These are phyloP conservation scores for Myotis lucifugus DNA, from an alignment of 2,113 vertebrate species.

Conservation along the genomic window DNA sequence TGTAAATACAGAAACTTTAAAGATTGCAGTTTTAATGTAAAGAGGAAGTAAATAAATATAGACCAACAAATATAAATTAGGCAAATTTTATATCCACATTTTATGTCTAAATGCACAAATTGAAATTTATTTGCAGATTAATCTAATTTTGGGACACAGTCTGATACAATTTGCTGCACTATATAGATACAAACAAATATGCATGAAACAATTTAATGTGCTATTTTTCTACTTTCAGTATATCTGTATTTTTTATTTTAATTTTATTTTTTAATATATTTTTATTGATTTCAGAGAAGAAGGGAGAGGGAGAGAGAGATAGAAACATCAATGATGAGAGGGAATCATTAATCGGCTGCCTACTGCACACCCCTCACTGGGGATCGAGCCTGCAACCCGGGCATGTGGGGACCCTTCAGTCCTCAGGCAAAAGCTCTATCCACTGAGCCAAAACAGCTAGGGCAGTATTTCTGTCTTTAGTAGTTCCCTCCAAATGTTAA, in stretches of 20 bases:
- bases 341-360: too few species aligned
- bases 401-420: too few species aligned
- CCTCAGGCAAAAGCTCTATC: too few species aligned
- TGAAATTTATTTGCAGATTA: not conserved
- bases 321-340: too few species aligned
- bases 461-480: conserved; percentile 63
- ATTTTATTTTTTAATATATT: too few species aligned
- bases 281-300: too few species aligned
- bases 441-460: too few species aligned
- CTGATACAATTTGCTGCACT: conserved; percentile 57
- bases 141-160: conserved; percentile 46
- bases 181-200: conserved; percentile 44
- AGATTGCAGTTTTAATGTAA: conserved; percentile 16
- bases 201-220: conserved; percentile 58
- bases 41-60: conserved; percentile 24
- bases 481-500: conserved; percentile 73
- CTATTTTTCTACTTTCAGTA: conserved; percentile 71
- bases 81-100: not conserved
- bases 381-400: too few species aligned
- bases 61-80: conserved; percentile 7
- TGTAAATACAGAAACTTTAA: conserved; percentile 49
- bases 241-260: conserved; percentile 48
- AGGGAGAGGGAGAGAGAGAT: too few species aligned
- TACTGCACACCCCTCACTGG: too few species aligned
- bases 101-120: conserved; percentile 37